phyloP scores from a whole-genome alignment of 2,113 vertebrate species.

The Macquaria ambigua region DNA sequence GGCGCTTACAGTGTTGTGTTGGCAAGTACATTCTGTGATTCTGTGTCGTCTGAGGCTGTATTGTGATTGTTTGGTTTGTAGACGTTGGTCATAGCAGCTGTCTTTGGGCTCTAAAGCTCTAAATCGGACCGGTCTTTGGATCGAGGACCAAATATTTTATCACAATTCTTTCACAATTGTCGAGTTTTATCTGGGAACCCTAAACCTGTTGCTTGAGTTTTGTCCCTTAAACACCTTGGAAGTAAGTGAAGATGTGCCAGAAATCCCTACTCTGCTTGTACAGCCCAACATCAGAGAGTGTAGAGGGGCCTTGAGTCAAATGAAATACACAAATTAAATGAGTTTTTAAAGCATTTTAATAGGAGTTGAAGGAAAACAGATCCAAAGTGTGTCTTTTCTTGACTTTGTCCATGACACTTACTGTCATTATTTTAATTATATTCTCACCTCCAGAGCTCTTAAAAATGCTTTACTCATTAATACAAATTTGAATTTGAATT shows the following conservation, averaged over 20 bases:
- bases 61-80: neutral
- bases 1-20: too few relatives aligned
- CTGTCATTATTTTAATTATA: neutral
- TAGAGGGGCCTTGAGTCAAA: neutral
- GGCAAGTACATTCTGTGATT: too few relatives aligned
- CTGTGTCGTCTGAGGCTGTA: neutral
- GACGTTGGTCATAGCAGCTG: neutral
- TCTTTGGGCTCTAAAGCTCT: neutral
- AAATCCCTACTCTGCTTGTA: neutral
- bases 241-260: neutral
- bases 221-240: too few relatives aligned
- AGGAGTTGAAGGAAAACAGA: neutral
- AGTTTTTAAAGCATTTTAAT: neutral
- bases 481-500: conserved; percentile 5
- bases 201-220: neutral
- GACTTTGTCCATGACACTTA: neutral
- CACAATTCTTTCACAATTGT: neutral
- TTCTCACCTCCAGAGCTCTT: neutral
- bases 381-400: neutral
- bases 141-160: neutral
- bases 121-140: neutral
- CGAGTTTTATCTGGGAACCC: neutral
- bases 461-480: neutral
- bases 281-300: neutral
- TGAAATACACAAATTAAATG: neutral